Conservation (phyloP, 1,140 invertebrate species). For the Drosophila melanica region DNA sequence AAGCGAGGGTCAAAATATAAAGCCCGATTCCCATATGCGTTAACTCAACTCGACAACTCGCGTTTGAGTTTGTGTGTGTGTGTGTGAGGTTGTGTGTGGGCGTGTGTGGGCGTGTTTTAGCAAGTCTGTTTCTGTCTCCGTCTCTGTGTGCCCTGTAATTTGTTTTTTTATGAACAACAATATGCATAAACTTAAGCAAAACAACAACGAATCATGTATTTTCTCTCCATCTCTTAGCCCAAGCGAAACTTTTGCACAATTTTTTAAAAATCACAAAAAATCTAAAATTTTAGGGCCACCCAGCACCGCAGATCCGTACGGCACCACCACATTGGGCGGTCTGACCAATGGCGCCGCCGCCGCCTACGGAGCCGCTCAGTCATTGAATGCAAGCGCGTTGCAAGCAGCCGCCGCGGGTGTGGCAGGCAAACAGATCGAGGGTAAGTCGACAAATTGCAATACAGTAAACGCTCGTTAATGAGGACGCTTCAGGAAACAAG, state of each 20-base stretch:
- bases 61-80: conserved; percentile 49
- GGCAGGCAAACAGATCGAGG: conserved; percentile 82
- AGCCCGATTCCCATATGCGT: conserved; percentile 68
- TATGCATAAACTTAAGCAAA: conserved; percentile 18
- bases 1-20: conserved; percentile 36
- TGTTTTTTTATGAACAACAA: conserved; percentile 13
- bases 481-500: not conserved
- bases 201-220: conserved; percentile 15
- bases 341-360: conserved; percentile 66
- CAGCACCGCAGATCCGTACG: conserved; percentile 68
- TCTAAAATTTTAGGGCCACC: conserved; percentile 65
- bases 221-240: conserved; percentile 1
- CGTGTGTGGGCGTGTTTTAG: conserved; percentile 23
- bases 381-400: conserved; percentile 65
- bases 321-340: conserved; percentile 58
- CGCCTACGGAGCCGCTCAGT: conserved; percentile 61
- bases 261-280: conserved; percentile 2
- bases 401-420: conserved; percentile 77
- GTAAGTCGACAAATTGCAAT: conserved; percentile 40
- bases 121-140: conserved; percentile 8
- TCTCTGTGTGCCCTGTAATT: conserved; percentile 32
- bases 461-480: not conserved
- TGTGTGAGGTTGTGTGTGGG: conserved; percentile 20
- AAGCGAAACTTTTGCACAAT: not conserved
- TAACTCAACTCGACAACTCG: conserved; percentile 61